phyloP scores from a whole-genome alignment of 2,888 invertebrate genomes.

The Netelia inedita region DNA sequence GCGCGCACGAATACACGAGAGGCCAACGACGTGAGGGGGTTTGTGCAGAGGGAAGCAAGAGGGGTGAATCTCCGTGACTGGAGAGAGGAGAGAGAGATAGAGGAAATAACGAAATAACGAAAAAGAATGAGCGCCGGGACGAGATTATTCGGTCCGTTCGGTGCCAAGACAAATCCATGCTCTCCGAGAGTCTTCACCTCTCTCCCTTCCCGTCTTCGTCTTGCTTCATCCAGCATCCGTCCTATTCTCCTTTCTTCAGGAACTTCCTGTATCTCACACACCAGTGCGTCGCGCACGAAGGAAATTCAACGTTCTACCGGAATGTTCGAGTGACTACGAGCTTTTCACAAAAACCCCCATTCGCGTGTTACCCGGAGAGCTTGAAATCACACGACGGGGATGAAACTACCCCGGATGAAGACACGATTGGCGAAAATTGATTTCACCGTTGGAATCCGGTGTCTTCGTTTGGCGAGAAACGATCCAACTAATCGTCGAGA shows the following conservation, averaged over 20 bases:
- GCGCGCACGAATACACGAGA: constrained; percentile 44
- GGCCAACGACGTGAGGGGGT: constrained; percentile 27
- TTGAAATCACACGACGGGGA: too few species aligned
- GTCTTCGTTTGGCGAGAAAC: too few species aligned
- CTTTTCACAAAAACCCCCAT: constrained; percentile 19
- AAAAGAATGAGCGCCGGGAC: constrained; percentile 65
- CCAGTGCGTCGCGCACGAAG: constrained; percentile 52
- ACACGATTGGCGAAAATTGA: too few species aligned
- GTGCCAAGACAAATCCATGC: constrained; percentile 69
- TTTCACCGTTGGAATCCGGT: too few species aligned
- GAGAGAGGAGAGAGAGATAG: constrained; percentile 21
- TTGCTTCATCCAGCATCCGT: neutral
- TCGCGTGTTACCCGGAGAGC: too few species aligned
- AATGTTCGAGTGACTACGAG: constrained; percentile 31
- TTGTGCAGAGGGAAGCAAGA: constrained; percentile 59
- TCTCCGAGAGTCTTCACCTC: constrained; percentile 15
- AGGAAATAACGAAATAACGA: constrained; percentile 67
- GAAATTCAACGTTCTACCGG: constrained; percentile 27
- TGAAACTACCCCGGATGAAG: too few species aligned
- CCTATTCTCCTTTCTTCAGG: constrained; percentile 13
- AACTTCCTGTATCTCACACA: constrained; percentile 59
- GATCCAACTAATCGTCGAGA: too few species aligned
- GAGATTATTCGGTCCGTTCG: constrained; percentile 71
- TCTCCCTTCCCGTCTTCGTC: constrained; percentile 10
- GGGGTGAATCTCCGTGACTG: constrained; percentile 55